phyloP scores from a whole-genome alignment of 2,797 vertebrate genomes.

The Geotria australis region DNA sequence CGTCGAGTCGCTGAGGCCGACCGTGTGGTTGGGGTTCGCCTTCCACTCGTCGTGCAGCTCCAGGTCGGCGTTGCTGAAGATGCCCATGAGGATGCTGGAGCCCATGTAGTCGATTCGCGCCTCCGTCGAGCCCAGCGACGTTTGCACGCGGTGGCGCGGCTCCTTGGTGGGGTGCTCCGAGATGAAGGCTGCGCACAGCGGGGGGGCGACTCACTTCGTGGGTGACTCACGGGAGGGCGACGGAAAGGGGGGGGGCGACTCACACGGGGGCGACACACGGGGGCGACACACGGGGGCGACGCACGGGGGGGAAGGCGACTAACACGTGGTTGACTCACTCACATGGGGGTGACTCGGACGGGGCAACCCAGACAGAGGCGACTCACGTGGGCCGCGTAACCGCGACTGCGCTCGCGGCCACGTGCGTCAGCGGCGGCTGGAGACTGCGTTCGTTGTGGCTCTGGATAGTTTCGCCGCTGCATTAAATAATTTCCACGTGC shows the following conservation, averaged over 20 bases:
- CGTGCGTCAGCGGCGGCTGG: too few species aligned
- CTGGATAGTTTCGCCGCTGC: too few species aligned
- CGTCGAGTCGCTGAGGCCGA: slow-evolving; percentile 21
- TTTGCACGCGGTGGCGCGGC: slow-evolving; percentile 87
- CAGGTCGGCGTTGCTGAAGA: slow-evolving; percentile 91
- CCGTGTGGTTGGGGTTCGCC: slow-evolving; percentile 44
- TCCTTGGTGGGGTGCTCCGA: slow-evolving; percentile 95
- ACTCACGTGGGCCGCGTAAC: too few species aligned
- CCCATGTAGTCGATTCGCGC: slow-evolving; percentile 96
- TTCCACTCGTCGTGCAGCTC: slow-evolving; percentile 95
- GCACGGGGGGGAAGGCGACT: neutral
- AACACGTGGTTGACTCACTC: too few species aligned
- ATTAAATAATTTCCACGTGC: too few species aligned
- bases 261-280: neutral
- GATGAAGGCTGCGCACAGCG: slow-evolving; percentile 46
- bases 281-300: neutral
- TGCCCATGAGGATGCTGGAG: slow-evolving; percentile 90
- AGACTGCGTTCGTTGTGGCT: too few species aligned
- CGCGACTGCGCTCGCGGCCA: too few species aligned
- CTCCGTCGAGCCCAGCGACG: slow-evolving; percentile 95
- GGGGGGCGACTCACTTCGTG: neutral
- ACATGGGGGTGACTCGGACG: too few species aligned
- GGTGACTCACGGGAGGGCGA: neutral
- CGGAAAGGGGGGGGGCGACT: neutral
- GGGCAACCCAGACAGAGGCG: too few species aligned